Percentiles rank a stretch among this genome's conserved stretches.
Conservation (phyloP, 2,797 vertebrate species). For the Hydrophis major region DNA sequence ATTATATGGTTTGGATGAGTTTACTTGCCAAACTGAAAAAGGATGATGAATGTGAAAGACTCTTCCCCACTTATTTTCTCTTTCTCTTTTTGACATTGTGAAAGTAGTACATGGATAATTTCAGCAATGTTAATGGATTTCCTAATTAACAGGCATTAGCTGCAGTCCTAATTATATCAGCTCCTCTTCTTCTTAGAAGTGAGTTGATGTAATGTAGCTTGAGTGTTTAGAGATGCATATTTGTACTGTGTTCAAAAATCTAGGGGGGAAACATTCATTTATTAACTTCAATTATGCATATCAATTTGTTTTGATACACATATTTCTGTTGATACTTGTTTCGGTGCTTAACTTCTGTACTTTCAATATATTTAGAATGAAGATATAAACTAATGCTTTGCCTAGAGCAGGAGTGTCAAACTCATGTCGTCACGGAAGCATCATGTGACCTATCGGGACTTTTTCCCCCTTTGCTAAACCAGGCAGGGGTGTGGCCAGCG, state of each 20-base stretch:
- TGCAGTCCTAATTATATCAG: background rate
- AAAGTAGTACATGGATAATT: background rate
- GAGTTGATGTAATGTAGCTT: background rate
- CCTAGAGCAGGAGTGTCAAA: no score
- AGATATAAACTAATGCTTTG: background rate
- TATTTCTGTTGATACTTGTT: background rate
- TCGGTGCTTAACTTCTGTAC: background rate
- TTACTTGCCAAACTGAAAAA: background rate
- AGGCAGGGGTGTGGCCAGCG: accelerated
- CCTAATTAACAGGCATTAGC: background rate
- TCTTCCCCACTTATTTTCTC: background rate
- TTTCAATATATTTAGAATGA: background rate
- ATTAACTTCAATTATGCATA: background rate
- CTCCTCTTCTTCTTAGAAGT: background rate
- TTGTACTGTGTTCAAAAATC: background rate
- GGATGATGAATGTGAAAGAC: background rate
- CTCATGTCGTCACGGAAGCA: accelerated
- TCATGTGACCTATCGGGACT: no score
- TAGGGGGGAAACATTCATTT: background rate
- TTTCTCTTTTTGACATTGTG: background rate
- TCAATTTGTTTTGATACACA: background rate
- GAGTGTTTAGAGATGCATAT: background rate
- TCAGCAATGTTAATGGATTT: background rate
- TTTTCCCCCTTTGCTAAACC: no score
- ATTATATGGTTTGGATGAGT: background rate